Evolutionary conservation across 1,140 invertebrate species (phyloP).

Genomic region (Whitmania pigra): DNA sequence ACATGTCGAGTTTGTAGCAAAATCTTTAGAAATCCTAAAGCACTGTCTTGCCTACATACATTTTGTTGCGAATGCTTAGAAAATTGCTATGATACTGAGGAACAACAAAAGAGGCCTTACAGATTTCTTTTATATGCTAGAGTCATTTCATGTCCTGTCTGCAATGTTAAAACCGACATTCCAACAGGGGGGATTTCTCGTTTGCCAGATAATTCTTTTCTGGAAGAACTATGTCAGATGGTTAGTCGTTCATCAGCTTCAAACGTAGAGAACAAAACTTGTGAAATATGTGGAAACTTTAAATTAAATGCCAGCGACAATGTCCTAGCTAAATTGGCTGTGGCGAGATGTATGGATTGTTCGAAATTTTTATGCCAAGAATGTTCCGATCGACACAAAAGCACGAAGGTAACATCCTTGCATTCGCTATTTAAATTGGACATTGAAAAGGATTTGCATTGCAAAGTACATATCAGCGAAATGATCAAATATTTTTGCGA

Average conservation of each 20-base stretch:
- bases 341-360: constrained; percentile 41
- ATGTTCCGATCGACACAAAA: constrained; percentile 38
- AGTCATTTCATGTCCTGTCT: constrained; percentile 40
- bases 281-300: constrained; percentile 38
- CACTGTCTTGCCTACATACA: constrained; percentile 78
- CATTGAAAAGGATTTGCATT: constrained; percentile 41
- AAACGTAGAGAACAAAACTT: constrained; percentile 28
- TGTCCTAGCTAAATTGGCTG: constrained; percentile 29
- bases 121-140: constrained; percentile 30
- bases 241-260: constrained; percentile 29
- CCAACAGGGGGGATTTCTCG: constrained; percentile 38
- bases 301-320: background rate
- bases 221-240: constrained; percentile 39
- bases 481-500: constrained; percentile 42
- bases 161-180: constrained; percentile 40
- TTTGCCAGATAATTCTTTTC: constrained; percentile 41
- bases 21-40: constrained; percentile 52
- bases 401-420: constrained; percentile 39
- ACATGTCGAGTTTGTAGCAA: constrained; percentile 43
- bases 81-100: constrained; percentile 35
- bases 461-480: constrained; percentile 39
- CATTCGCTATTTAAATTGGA: constrained; percentile 41
- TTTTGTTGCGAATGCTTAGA: constrained; percentile 69
- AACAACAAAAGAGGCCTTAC: constrained; percentile 17
- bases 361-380: constrained; percentile 38